Evolutionary conservation across 2,113 vertebrate species (phyloP), one percentile per base, ranked within the genome.

Genomic region (Corydoras sp.): DNA sequence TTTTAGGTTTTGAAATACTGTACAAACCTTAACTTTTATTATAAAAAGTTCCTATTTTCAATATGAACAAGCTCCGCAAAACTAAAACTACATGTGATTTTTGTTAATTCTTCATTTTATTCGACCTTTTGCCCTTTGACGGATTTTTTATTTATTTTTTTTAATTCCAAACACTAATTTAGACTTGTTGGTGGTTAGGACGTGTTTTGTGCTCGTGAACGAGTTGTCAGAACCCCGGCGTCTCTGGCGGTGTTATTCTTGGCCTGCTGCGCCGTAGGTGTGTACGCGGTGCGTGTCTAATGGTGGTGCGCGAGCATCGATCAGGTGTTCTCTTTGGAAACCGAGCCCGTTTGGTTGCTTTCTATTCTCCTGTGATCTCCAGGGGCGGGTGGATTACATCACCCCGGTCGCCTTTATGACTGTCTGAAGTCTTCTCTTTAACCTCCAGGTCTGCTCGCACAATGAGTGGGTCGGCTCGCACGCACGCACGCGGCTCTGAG

Each of bases 201-300:
- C 35, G 1, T 43, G 35, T 43, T 43, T 43, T 8, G 4, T 43
- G 35, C 35, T 43, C 35, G 35, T 43, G 18, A 43, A 43, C 35
- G 35, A 43, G 7, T 43, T 8, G 35, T 2, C 35, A 43, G 2
- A 43, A 43, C 35, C 35, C 4, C 7, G 35, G 35, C 35, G 35
- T 43, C 13, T 56, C 54, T 13, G 5, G 10, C 10, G 10, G 30
- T 70, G 49, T 62, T 71, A 31, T 62, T 62, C 29, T 71, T 55
- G 59, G 69, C 56, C 31, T 11, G 13, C 10, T 29, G 7, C 30
- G 31, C 62, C 29, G 8, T 73, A 32, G 43, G 63, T 65, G 62
- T 65, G 62, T 73, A 32, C 30, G 30, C 15, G 48, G n/a, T 12
- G 64, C 79, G 68, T 66, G 58, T 32, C 55, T 12, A 13, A 70